Conservation (phyloP, 2,888 invertebrate species). For the Dryadula phaetusa region DNA sequence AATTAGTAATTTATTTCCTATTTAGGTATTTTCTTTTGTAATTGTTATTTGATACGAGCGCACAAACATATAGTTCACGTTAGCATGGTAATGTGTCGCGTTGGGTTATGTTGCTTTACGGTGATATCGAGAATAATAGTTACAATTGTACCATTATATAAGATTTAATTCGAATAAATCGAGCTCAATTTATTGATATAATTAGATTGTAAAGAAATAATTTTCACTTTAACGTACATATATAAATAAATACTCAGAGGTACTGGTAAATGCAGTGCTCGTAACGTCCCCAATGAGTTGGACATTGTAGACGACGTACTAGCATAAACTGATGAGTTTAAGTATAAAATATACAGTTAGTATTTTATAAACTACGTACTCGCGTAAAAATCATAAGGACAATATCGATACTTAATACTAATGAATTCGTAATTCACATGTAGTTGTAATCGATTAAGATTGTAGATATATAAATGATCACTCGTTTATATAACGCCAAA, state of each 20-base stretch:
- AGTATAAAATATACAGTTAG: slow-evolving; percentile 75
- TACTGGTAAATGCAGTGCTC: slow-evolving; percentile 62
- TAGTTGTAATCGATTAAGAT: slow-evolving; percentile 68
- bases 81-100: slow-evolving; percentile 61
- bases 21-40: slow-evolving; percentile 65
- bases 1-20: slow-evolving; percentile 61
- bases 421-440: slow-evolving; percentile 74
- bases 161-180: slow-evolving; percentile 77
- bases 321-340: slow-evolving; percentile 58
- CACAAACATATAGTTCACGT: slow-evolving; percentile 78
- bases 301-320: slow-evolving; percentile 72
- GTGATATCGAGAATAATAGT: slow-evolving; percentile 56
- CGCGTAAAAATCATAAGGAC: slow-evolving; percentile 83
- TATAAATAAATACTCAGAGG: slow-evolving; percentile 48
- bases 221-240: slow-evolving; percentile 56
- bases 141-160: slow-evolving; percentile 63
- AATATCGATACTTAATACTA: slow-evolving; percentile 76
- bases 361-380: slow-evolving; percentile 81
- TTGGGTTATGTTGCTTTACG: slow-evolving; percentile 57
- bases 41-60: slow-evolving; percentile 78
- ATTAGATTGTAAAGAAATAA: slow-evolving; percentile 74
- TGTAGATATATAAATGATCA: slow-evolving; percentile 78
- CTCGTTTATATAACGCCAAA: slow-evolving; percentile 70
- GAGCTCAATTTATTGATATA: slow-evolving; percentile 79
- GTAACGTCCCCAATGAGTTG: slow-evolving; percentile 77